phyloP scores from a whole-genome alignment of 2,113 vertebrate genomes.

The Phalacrocorax pelagicus region DNA sequence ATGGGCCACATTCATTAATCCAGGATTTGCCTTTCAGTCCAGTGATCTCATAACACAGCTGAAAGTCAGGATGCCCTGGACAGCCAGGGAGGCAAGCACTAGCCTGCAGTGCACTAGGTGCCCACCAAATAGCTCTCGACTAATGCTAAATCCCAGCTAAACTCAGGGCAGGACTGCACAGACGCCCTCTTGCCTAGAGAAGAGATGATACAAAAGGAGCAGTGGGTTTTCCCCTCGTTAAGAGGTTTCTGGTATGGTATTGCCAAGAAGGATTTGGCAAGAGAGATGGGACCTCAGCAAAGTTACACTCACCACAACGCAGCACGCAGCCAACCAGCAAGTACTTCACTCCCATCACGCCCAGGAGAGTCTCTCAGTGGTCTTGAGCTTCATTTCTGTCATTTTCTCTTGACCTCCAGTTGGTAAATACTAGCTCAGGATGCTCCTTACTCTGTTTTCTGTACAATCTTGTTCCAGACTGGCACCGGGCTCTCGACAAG shows the following conservation, averaged over 20 bases:
- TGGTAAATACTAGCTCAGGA: background rate
- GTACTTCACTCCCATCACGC: background rate
- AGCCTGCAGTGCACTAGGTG: background rate
- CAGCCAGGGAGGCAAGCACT: background rate
- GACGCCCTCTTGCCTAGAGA: background rate
- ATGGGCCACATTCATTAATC: background rate
- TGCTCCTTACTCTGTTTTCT: background rate
- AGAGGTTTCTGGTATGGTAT: background rate
- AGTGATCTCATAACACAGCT: background rate
- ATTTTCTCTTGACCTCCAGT: background rate
- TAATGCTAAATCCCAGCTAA: background rate
- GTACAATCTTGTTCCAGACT: background rate
- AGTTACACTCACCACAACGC: rapidly evolving
- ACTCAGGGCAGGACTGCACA: background rate
- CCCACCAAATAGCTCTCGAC: background rate
- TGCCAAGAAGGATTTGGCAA: background rate
- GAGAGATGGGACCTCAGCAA: background rate
- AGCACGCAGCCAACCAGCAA: background rate
- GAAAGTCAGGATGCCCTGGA: background rate
- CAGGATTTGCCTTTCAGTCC: background rate
- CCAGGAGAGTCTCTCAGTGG: background rate
- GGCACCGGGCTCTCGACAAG: background rate
- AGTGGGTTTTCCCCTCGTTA: background rate
- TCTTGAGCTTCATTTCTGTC: background rate
- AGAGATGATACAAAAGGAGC: background rate